phyloP scores from a whole-genome alignment of 1,140 invertebrate genomes.

The Calycopis cecrops region DNA sequence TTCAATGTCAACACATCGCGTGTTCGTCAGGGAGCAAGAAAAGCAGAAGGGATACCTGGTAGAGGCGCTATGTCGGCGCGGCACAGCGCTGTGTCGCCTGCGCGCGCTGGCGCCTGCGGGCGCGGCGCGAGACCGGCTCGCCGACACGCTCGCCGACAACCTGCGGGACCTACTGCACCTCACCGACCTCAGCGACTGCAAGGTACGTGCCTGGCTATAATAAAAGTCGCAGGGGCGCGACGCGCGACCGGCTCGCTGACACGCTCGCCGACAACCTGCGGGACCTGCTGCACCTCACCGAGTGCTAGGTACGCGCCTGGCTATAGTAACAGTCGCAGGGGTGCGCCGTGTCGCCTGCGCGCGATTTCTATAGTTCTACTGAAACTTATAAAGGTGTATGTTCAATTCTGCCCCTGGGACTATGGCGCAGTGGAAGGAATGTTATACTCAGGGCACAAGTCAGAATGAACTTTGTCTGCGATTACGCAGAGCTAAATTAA shows the following conservation, averaged over 20 bases:
- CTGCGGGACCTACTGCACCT: conserved; percentile 86
- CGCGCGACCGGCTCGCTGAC: conserved; percentile 63
- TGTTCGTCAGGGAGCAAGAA: conserved; percentile 82
- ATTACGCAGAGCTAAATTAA: too few species aligned
- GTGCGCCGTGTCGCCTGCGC: conserved; percentile 33
- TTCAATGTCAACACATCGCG: too few species aligned
- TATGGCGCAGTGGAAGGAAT: too few species aligned
- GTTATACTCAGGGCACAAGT: too few species aligned
- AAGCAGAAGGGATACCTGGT: conserved; percentile 85
- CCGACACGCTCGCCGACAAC: conserved; percentile 79
- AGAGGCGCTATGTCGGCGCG: conserved; percentile 86
- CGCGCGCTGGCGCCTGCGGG: conserved; percentile 59
- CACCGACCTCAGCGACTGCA: conserved; percentile 84
- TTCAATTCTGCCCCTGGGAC: too few species aligned
- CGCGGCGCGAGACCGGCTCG: conserved; percentile 48
- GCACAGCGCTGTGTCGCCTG: conserved; percentile 82
- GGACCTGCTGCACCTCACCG: conserved; percentile 86
- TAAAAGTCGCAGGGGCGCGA: too few species aligned
- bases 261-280: conserved; percentile 80
- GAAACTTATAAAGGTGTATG: too few species aligned
- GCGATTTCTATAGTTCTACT: too few species aligned
- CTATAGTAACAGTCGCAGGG: too few species aligned
- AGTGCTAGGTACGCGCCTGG: conserved; percentile 80
- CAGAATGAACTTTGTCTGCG: too few species aligned
- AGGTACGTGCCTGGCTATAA: conserved; percentile 74